Conservation (phyloP, 2,113 vertebrate species). For the Empidonax alnorum region DNA sequence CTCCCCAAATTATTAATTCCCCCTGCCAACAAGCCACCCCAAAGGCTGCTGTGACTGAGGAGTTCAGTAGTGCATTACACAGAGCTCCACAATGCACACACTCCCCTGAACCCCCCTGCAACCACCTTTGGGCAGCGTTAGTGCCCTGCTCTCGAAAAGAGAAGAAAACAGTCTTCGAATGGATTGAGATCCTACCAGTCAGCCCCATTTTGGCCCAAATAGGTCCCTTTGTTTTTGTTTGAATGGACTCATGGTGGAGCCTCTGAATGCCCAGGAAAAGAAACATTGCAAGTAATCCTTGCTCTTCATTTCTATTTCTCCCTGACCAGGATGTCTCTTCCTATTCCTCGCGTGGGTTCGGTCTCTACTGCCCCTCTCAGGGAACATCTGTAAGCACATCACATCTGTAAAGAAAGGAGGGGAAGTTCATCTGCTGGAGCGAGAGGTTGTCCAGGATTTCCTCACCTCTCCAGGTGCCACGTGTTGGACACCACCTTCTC, state of each 20-base stretch:
- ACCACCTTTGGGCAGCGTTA: not conserved
- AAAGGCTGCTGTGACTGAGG: not conserved
- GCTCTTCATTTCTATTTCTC: not conserved
- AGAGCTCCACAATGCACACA: not conserved
- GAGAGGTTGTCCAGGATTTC: not conserved
- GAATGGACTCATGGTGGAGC: not conserved
- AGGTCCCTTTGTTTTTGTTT: not conserved
- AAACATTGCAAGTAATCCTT: not conserved
- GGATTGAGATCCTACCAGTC: not conserved
- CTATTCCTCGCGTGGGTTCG: not conserved
- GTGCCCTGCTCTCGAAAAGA: not conserved
- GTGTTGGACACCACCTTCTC: not conserved
- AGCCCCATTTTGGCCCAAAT: not conserved
- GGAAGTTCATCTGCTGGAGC: not conserved
- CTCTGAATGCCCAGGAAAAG: not conserved
- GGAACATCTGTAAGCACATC: constrained; percentile 26
- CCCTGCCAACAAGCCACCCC: not conserved
- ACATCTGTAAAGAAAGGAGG: not conserved
- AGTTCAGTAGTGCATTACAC: not conserved
- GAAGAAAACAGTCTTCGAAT: not conserved
- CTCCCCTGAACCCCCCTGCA: not conserved
- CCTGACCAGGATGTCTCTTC: not conserved
- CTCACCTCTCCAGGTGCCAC: not conserved
- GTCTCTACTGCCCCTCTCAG: constrained; percentile 69
- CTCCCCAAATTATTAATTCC: not conserved